These are phyloP conservation scores for Pterois miles DNA, from an alignment of 2,797 vertebrate species.

Conservation along the genomic window DNA sequence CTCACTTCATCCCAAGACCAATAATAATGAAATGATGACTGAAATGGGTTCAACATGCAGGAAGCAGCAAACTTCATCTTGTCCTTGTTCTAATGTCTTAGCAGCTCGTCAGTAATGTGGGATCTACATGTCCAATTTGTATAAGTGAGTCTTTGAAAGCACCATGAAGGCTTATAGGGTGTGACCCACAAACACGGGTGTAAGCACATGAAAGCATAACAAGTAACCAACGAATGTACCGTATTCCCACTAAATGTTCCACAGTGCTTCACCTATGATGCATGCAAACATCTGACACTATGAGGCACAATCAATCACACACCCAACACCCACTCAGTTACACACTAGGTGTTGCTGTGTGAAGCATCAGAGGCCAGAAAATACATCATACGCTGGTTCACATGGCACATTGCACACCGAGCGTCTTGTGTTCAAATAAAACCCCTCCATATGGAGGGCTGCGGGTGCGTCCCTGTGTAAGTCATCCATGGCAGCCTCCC, in stretches of 20 bases:
- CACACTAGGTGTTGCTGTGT: constrained; percentile 19
- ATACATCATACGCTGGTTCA: constrained; percentile 36
- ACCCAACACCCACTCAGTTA: constrained; percentile 24
- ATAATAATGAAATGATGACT: constrained; percentile 20
- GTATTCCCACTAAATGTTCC: constrained; percentile 7
- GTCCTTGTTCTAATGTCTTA: neutral
- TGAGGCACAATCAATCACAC: constrained; percentile 40
- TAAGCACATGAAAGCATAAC: neutral
- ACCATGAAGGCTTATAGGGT: neutral
- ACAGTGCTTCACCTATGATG: constrained; percentile 21
- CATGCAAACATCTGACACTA: constrained; percentile 20
- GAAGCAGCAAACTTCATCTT: neutral
- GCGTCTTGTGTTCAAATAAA: constrained; percentile 36
- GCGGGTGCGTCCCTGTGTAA: constrained; percentile 66
- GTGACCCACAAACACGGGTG: neutral
- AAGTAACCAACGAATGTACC: constrained; percentile 2
- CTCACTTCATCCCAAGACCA: constrained; percentile 34
- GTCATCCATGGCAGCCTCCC: constrained; percentile 66
- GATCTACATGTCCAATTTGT: neutral
- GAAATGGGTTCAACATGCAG: neutral
- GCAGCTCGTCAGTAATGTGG: neutral
- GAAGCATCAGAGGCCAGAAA: constrained; percentile 21
- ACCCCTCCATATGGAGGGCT: constrained; percentile 47
- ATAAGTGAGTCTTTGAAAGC: neutral
- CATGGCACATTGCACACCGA: constrained; percentile 10